phyloP scores from a whole-genome alignment of 2,888 invertebrate genomes.

The Agriopis marginaria region DNA sequence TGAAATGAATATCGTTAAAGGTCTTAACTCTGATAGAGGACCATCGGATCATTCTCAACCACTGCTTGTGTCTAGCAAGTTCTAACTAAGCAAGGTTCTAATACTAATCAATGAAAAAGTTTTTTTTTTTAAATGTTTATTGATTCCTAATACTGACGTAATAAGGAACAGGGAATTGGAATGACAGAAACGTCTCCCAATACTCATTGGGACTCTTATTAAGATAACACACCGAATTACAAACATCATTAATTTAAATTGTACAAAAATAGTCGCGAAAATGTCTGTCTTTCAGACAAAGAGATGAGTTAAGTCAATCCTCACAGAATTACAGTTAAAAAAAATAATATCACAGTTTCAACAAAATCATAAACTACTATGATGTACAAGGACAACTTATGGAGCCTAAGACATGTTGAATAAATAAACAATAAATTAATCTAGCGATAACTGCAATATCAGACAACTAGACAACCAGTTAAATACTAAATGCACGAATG shows the following conservation, averaged over 20 bases:
- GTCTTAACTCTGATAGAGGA: too few relatives aligned
- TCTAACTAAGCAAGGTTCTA: too few relatives aligned
- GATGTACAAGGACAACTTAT: slow-evolving; percentile 45
- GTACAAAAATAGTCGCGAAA: slow-evolving; percentile 41
- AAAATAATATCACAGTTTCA: slow-evolving; percentile 80
- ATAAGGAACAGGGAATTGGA: slow-evolving; percentile 55
- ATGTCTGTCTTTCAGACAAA: slow-evolving; percentile 28
- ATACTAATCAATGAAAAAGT: neutral
- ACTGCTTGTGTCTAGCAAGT: too few relatives aligned
- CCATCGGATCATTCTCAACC: too few relatives aligned
- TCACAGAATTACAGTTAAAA: slow-evolving; percentile 67
- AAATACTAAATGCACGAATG: slow-evolving; percentile 45
- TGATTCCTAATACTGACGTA: slow-evolving; percentile 53
- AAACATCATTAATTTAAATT: slow-evolving; percentile 30
- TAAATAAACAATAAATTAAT: slow-evolving; percentile 60
- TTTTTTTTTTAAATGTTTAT: slow-evolving; percentile 41
- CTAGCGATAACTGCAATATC: slow-evolving; percentile 61
- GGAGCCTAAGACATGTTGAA: slow-evolving; percentile 48
- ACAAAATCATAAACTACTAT: slow-evolving; percentile 55
- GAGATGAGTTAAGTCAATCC: slow-evolving; percentile 64
- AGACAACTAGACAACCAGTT: slow-evolving; percentile 52
- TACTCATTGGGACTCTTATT: slow-evolving; percentile 27
- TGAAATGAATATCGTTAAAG: too few relatives aligned
- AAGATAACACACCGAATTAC: slow-evolving; percentile 22
- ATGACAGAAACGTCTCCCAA: slow-evolving; percentile 52